Evolutionary conservation across 2,797 vertebrate genomes (phyloP).

Genomic region (Merluccius polli): DNA sequence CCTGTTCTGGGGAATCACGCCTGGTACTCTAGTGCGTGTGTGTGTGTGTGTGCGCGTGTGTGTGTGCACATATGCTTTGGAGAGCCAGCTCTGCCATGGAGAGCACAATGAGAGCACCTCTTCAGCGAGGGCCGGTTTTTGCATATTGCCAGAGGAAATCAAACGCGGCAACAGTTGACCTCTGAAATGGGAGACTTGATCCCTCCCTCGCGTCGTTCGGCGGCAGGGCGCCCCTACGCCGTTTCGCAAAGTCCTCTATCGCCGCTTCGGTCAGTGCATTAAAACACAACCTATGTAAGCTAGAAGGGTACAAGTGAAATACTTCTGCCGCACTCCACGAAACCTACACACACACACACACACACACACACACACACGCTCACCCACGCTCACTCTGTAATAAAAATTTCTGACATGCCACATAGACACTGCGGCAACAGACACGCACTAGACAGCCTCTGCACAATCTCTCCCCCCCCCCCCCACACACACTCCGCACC

Average conservation of each 20-base stretch:
- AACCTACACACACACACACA: conserved; percentile 12
- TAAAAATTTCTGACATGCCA: conserved; percentile 27
- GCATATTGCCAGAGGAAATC: conserved; percentile 69
- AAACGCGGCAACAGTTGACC: conserved; percentile 65
- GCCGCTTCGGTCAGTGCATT: too few relatives aligned
- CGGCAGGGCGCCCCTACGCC: neutral
- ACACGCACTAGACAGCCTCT: conserved; percentile 14
- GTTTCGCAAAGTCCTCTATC: too few relatives aligned
- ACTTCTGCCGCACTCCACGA: too few relatives aligned
- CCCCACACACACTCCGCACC: conserved; percentile 6
- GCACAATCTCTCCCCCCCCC: conserved; percentile 12
- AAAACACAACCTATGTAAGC: too few relatives aligned
- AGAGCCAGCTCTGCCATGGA: conserved; percentile 41
- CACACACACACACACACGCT: conserved; percentile 9
- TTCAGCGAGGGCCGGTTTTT: conserved; percentile 58
- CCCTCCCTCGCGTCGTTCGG: conserved; percentile 27
- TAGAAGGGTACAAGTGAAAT: too few relatives aligned
- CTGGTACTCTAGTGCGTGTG: neutral
- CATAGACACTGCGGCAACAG: conserved; percentile 7
- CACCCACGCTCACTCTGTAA: too few relatives aligned
- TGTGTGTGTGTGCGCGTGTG: conserved; percentile 23
- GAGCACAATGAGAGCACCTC: conserved; percentile 55
- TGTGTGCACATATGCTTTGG: conserved; percentile 6
- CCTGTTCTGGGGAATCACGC: conserved; percentile 11
- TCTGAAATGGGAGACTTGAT: conserved; percentile 60